Percentiles rank a stretch among this genome's conserved stretches.
Evolutionary conservation across 2,113 vertebrate species (phyloP).

Genomic region (Delphinus delphis): DNA sequence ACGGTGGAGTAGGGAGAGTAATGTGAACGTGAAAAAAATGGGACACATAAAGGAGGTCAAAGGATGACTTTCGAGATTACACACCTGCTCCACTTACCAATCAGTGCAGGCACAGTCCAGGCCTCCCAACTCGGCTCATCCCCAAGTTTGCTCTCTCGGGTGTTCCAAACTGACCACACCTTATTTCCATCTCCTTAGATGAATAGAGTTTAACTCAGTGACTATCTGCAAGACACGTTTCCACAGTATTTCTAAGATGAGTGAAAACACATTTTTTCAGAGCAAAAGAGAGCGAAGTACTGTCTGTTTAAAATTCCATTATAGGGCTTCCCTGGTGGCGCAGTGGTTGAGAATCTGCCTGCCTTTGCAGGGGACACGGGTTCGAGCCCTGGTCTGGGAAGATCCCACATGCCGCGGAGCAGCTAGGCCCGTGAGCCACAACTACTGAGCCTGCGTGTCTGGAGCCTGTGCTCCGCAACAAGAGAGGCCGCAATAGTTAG

Average conservation of each 20-base stretch:
- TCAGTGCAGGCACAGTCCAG: rapidly evolving
- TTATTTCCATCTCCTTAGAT: neutral
- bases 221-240: neutral
- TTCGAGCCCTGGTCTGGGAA: too few species aligned
- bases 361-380: too few species aligned
- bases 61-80: neutral
- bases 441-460: too few species aligned
- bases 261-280: neutral
- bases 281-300: neutral
- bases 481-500: too few species aligned
- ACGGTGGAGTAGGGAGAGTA: neutral
- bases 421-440: too few species aligned
- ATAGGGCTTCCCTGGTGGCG: too few species aligned
- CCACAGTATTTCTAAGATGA: neutral
- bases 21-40: neutral
- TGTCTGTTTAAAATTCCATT: neutral
- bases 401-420: too few species aligned
- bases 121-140: neutral
- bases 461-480: too few species aligned
- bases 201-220: neutral
- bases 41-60: neutral
- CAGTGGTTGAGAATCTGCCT: too few species aligned
- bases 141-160: rapidly evolving
- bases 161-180: neutral
- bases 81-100: rapidly evolving